phyloP scores from a whole-genome alignment of 2,113 vertebrate genomes.

The Sceloporus undulatus region DNA sequence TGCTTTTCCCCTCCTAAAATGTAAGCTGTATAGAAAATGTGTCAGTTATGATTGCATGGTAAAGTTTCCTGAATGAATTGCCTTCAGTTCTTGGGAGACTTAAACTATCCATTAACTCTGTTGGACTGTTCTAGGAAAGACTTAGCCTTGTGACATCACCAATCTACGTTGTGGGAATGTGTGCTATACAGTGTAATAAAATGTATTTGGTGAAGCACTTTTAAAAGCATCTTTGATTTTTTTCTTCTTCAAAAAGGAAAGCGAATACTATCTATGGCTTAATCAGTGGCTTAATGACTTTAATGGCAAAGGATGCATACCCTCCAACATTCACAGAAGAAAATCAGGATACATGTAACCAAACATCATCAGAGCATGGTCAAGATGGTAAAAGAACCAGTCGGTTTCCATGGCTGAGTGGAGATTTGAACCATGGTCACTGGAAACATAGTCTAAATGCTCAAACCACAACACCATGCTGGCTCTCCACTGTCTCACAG shows the following conservation, averaged over 20 bases:
- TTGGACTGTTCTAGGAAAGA: constrained; percentile 16
- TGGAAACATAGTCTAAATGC: too few relatives aligned
- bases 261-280: neutral
- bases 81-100: neutral
- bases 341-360: too few relatives aligned
- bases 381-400: too few relatives aligned
- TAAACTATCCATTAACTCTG: constrained; percentile 22
- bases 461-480: too few relatives aligned
- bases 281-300: neutral
- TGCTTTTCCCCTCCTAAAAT: neutral
- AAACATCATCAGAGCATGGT: too few relatives aligned
- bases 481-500: too few relatives aligned
- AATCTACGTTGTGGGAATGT: fast-evolving
- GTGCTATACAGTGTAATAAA: constrained; percentile 8
- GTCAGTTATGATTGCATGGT: neutral
- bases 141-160: constrained; percentile 17
- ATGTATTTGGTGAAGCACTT: constrained; percentile 3
- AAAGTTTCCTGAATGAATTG: constrained; percentile 2
- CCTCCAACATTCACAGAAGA: too few relatives aligned
- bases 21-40: constrained; percentile 4
- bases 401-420: too few relatives aligned
- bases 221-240: neutral
- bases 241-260: neutral
- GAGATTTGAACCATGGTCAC: too few relatives aligned
- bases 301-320: too few relatives aligned